A percentile compares a stretch with the other conserved stretches of the same genome.
These are phyloP conservation scores for Perizoma affinitatum DNA, from an alignment of 2,888 invertebrate genomes.

Conservation along the genomic window DNA sequence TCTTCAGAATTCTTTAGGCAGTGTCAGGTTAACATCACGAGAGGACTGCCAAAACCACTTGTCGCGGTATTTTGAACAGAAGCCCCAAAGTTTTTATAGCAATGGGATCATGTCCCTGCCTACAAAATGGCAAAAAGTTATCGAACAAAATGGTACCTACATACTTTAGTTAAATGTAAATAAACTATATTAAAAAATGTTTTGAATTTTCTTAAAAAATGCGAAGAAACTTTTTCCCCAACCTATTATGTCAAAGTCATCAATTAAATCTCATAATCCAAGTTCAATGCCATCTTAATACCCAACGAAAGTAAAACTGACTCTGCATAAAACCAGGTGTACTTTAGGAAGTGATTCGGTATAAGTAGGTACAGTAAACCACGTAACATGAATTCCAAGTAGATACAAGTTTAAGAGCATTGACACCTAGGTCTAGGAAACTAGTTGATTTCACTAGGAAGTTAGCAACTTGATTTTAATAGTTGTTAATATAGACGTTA, in stretches of 20 bases:
- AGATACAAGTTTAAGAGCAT: constrained; percentile 14
- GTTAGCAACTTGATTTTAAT: constrained; percentile 25
- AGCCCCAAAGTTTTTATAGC: no score
- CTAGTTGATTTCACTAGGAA: constrained; percentile 25
- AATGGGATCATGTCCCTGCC: no score
- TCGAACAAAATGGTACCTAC: no score
- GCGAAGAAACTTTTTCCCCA: no score
- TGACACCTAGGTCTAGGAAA: constrained; percentile 17
- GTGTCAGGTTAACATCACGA: no score
- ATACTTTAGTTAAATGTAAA: no score
- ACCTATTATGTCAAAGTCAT: background rate
- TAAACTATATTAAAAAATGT: no score
- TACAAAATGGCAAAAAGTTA: no score
- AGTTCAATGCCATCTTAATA: constrained; percentile 7
- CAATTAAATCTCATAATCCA: background rate
- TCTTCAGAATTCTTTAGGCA: no score
- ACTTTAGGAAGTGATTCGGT: background rate
- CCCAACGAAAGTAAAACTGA: constrained; percentile 6
- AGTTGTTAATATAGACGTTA: constrained; percentile 15
- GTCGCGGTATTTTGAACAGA: no score
- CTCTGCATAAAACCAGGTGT: background rate
- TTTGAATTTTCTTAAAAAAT: no score
- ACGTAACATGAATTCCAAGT: constrained; percentile 1
- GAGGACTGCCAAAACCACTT: no score
- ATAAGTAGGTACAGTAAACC: background rate